Base-by-base conservation (phyloP, 2,888 invertebrate genomes). In the Caenorhabditis doughertyi region DNA sequence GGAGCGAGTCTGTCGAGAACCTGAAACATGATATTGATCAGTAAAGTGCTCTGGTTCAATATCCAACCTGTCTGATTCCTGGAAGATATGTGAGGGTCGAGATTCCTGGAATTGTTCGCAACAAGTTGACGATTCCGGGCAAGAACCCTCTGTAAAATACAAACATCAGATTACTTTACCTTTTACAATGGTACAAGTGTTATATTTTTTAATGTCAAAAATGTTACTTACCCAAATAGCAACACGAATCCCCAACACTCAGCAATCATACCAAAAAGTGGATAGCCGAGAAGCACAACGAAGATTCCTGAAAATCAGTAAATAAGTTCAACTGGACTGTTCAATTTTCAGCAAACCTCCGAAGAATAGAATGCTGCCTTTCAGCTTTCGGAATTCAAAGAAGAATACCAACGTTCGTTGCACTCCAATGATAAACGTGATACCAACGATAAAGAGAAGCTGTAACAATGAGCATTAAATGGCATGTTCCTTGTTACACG, bases 391-490 rank as follows among this genome's bases (percentile, higher is more conserved):
- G 86, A 95, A 93, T 93, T 99, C 98, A 93, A 99, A 99, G 94
- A 99, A 99, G 93, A 99, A 99, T 91, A 96, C 95, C 91, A 98
- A 95, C 8, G 98, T 98, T 92, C 98, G 93, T 92, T 97, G 96
- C 29, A 98, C 94, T 1, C 99, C 99, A 92, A 98, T 98, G 13
- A 98, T 96, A 93, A 98, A 97, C 18, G 95, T 96, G 70, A 99
- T 94, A 0, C 99, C 99, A 87, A 95, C 94, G 89, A 99, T 95
- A 93, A 99, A 99, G 32, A 99, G 94, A 85, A 99, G 96, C 98
- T 99, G 94, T 58, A 94, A 94, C 89, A 8, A 32, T 25, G 18
- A 25, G 5, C 13, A 7, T 25, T n/a, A 58, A 53, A 44, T 60
- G 64, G n/a, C 8, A 23, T 53, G 1, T 4, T 32, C 32, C 9